These are phyloP conservation scores for Porites evermanni DNA, from an alignment of 92 coral and sea anemone genomes.

Conservation along the genomic window DNA sequence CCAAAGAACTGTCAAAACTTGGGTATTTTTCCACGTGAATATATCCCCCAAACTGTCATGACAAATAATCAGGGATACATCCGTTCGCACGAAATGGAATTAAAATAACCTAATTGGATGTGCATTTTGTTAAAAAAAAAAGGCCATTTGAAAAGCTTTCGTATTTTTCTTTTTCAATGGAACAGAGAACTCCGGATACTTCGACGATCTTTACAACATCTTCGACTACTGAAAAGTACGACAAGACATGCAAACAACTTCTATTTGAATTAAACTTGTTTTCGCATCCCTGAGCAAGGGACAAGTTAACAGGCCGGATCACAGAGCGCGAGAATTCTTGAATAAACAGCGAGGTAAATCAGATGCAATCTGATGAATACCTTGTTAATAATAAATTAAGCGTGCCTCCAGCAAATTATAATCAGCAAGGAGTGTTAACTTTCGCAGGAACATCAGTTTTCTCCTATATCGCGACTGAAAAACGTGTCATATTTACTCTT, in stretches of 20 bases:
- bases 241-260: neutral
- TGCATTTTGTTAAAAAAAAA: neutral
- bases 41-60: no score
- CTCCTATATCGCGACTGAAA: neutral
- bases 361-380: conserved; percentile 6
- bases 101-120: neutral
- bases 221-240: neutral
- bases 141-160: neutral
- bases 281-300: neutral
- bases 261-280: neutral
- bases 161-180: neutral
- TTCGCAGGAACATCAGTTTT: neutral
- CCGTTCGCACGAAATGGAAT: no score
- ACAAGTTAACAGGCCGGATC: no score
- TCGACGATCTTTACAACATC: neutral
- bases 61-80: no score
- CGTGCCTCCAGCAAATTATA: conserved; percentile 9
- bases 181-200: neutral
- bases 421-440: neutral
- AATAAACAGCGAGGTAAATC: neutral
- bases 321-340: neutral
- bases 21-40: no score
- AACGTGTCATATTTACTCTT: neutral
- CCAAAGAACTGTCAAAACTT: neutral
- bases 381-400: conserved; percentile 33